Conservation (phyloP, 1,140 invertebrate species). For the Drosophila parvula region DNA sequence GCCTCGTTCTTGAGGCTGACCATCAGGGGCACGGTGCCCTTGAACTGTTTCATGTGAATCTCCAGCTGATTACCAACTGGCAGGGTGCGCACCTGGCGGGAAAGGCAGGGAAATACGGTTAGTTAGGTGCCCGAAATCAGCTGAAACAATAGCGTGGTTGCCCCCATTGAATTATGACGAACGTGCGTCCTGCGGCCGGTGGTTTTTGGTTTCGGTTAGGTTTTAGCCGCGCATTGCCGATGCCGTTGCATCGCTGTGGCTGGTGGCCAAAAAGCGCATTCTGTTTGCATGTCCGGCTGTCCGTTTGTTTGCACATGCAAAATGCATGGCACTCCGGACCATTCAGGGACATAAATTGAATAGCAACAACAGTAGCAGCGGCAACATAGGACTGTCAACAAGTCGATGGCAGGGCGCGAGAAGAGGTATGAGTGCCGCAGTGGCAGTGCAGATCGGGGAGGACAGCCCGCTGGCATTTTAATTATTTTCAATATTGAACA, state of each 20-base stretch:
- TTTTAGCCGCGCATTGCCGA: slow-evolving; percentile 10
- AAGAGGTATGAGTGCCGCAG: not conserved
- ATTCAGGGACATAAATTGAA: slow-evolving; percentile 69
- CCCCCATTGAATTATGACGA: slow-evolving; percentile 74
- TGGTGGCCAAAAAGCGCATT: slow-evolving; percentile 69
- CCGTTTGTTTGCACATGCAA: slow-evolving; percentile 69
- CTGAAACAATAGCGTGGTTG: slow-evolving; percentile 76
- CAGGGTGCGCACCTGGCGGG: slow-evolving; percentile 84
- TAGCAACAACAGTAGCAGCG: slow-evolving; percentile 43
- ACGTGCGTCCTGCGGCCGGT: slow-evolving; percentile 46
- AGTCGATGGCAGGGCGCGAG: slow-evolving; percentile 21
- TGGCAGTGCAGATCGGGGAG: not conserved
- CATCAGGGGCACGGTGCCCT: slow-evolving; percentile 93
- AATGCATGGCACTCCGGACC: slow-evolving; percentile 54
- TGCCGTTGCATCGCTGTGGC: slow-evolving; percentile 3
- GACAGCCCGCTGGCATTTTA: slow-evolving; percentile 71
- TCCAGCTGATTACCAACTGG: slow-evolving; percentile 89
- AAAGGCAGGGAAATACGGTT: slow-evolving; percentile 25
- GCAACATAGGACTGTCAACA: slow-evolving; percentile 58
- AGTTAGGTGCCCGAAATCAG: slow-evolving; percentile 73
- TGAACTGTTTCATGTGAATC: slow-evolving; percentile 94
- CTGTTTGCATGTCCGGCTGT: slow-evolving; percentile 56
- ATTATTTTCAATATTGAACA: slow-evolving; percentile 83
- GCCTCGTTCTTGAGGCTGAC: slow-evolving; percentile 96
- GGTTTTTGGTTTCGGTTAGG: slow-evolving; percentile 53